Conservation (phyloP, 2,113 vertebrate species). For the Tenrec ecaudatus region DNA sequence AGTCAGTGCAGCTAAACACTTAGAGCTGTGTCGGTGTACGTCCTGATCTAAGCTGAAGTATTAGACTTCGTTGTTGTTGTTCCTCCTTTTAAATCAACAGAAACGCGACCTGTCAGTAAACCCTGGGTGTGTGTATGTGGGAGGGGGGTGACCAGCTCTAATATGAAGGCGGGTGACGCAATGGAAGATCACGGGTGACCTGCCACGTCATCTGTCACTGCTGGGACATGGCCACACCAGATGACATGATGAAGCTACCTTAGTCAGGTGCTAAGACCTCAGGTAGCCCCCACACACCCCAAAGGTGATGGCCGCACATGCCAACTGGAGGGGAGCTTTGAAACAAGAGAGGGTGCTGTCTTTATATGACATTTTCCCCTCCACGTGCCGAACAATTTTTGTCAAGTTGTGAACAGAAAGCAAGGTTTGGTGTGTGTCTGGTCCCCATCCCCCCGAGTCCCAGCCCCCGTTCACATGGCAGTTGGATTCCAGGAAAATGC, state of each 20-base stretch:
- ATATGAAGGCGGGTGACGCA: background rate
- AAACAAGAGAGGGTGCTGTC: background rate
- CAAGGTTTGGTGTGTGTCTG: background rate
- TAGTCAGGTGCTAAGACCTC: background rate
- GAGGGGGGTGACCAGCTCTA: background rate
- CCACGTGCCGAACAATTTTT: background rate
- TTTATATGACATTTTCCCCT: background rate
- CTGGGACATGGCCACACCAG: background rate
- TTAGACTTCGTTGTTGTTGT: conserved; percentile 2
- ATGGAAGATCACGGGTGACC: background rate
- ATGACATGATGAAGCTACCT: background rate
- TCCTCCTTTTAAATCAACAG: conserved; percentile 28
- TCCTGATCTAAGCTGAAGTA: background rate
- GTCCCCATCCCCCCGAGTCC: background rate
- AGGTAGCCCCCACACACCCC: fast-evolving
- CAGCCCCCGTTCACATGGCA: background rate
- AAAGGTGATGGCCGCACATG: background rate
- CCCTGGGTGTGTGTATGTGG: background rate
- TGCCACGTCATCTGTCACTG: background rate
- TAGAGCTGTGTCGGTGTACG: background rate
- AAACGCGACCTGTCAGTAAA: background rate
- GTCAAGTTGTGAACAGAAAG: conserved; percentile 15
- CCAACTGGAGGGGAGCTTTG: background rate
- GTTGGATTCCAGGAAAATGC: conserved; percentile 4
- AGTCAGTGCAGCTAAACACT: background rate